phyloP scores from a whole-genome alignment of 1,140 invertebrate species.

The Potamilus streckersoni region DNA sequence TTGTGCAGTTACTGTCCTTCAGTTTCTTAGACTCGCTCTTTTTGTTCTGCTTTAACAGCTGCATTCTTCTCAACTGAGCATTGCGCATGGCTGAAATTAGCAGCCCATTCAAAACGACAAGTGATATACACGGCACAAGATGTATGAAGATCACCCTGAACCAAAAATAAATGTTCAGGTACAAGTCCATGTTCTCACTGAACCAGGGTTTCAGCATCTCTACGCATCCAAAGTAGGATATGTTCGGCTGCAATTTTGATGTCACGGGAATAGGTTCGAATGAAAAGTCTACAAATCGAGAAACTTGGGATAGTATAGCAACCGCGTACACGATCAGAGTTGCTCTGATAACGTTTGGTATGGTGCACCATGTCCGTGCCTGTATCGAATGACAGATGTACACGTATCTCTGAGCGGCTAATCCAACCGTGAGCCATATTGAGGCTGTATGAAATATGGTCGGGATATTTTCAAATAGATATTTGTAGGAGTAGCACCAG shows the following conservation, averaged over 20 bases:
- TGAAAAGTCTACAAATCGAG: slow-evolving; percentile 80
- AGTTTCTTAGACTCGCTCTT: slow-evolving; percentile 86
- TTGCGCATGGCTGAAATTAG: slow-evolving; percentile 86
- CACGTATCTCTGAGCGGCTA: slow-evolving; percentile 89
- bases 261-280: slow-evolving; percentile 69
- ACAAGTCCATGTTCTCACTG: slow-evolving; percentile 76
- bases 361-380: slow-evolving; percentile 87
- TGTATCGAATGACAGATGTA: slow-evolving; percentile 91
- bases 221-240: slow-evolving; percentile 46
- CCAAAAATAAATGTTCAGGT: slow-evolving; percentile 83
- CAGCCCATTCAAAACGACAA: slow-evolving; percentile 89
- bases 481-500: slow-evolving; percentile 81
- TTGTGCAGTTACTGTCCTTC: slow-evolving; percentile 89
- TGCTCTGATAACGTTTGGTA: slow-evolving; percentile 82
- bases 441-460: slow-evolving; percentile 92
- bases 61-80: slow-evolving; percentile 82
- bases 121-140: slow-evolving; percentile 85
- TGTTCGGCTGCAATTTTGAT: slow-evolving; percentile 75
- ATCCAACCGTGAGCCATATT: slow-evolving; percentile 86
- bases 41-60: slow-evolving; percentile 85
- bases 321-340: slow-evolving; percentile 80
- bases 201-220: slow-evolving; percentile 40
- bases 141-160: slow-evolving; percentile 93
- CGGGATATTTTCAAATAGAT: slow-evolving; percentile 72
- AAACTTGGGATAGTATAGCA: slow-evolving; percentile 83